These are phyloP conservation scores for Ennomos erosarius DNA, from an alignment of 2,888 invertebrate genomes.

Conservation along the genomic window DNA sequence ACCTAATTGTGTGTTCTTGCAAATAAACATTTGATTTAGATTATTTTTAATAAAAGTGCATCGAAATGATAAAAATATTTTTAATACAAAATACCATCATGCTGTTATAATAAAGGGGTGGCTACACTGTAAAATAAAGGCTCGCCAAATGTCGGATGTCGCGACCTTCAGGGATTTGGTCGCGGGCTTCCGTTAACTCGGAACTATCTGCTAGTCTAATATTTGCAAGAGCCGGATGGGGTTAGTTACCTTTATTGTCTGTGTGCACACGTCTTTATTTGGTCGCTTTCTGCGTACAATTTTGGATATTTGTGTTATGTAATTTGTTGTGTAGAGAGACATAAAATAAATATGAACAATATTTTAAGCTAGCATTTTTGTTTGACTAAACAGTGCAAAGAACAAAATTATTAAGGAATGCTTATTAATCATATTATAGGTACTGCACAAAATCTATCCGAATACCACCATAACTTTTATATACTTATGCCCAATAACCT, in stretches of 20 bases:
- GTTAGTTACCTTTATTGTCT: slow-evolving; percentile 42
- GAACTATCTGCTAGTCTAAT: slow-evolving; percentile 76
- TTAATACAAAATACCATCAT: slow-evolving; percentile 39
- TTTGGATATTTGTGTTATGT: background rate
- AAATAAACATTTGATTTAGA: too few relatives aligned
- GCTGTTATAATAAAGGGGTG: slow-evolving; percentile 54
- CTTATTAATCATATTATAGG: too few relatives aligned
- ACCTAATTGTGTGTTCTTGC: too few relatives aligned
- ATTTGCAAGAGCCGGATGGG: slow-evolving; percentile 66
- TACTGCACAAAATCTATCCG: too few relatives aligned
- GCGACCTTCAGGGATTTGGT: slow-evolving; percentile 77
- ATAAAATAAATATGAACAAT: too few relatives aligned
- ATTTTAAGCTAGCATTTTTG: too few relatives aligned
- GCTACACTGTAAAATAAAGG: slow-evolving; percentile 78
- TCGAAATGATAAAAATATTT: background rate
- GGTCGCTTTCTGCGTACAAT: slow-evolving; percentile 21
- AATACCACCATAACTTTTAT: too few relatives aligned
- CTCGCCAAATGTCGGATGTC: slow-evolving; percentile 75
- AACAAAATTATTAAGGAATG: too few relatives aligned
- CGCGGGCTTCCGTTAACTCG: slow-evolving; percentile 72
- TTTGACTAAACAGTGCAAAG: too few relatives aligned
- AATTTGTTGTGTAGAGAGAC: background rate
- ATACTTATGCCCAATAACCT: too few relatives aligned
- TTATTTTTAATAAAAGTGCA: too few relatives aligned
- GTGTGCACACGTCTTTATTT: slow-evolving; percentile 26